These are phyloP conservation scores for Sericinus montela DNA, from an alignment of 2,888 invertebrate species.

Conservation along the genomic window DNA sequence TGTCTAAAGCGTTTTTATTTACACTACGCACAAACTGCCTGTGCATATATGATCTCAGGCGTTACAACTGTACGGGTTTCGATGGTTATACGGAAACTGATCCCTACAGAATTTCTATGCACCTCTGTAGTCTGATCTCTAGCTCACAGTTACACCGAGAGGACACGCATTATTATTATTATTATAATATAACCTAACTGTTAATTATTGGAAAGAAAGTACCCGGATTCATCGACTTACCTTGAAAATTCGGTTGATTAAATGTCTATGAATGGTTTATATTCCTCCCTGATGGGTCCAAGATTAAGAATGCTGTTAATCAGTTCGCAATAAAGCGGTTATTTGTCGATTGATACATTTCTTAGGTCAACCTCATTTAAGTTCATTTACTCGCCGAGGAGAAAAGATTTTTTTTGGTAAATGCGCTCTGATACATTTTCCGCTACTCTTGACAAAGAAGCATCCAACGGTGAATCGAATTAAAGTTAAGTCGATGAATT, in stretches of 20 bases:
- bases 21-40: neutral
- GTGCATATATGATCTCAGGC: neutral
- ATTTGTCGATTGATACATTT: no score
- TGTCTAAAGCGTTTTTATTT: neutral
- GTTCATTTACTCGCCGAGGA: no score
- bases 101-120: neutral
- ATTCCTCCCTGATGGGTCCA: no score
- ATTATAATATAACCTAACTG: neutral
- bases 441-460: no score
- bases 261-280: no score
- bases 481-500: neutral
- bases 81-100: neutral
- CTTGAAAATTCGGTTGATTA: no score
- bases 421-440: no score
- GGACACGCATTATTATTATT: neutral
- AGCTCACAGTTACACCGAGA: neutral
- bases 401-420: no score
- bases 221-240: neutral
- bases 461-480: neutral
- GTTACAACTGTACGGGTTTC: neutral
- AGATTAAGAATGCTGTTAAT: no score
- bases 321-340: no score
- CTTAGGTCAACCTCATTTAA: no score
- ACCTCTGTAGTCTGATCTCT: neutral
- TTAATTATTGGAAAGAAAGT: neutral